Conservation (phyloP, 2,888 invertebrate species). For the Dascillus cervinus region DNA sequence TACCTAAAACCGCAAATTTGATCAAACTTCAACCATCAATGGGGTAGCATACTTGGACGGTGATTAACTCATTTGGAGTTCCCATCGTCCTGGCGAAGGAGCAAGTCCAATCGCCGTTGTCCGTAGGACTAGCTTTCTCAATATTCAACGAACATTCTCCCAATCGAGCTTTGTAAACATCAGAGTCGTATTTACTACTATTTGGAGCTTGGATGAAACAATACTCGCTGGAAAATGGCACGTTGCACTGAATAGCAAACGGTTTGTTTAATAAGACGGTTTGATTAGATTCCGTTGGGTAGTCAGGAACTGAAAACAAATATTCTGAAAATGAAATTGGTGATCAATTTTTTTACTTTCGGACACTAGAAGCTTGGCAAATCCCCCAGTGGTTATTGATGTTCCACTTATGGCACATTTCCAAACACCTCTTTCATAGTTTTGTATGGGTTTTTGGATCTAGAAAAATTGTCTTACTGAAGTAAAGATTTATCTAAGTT, state of each 20-base stretch:
- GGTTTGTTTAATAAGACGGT: conserved; percentile 7
- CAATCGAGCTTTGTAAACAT: conserved; percentile 5
- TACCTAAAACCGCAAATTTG: too few species aligned
- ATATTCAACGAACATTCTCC: conserved; percentile 12
- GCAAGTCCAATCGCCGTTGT: conserved; percentile 19
- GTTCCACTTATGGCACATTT: too few species aligned
- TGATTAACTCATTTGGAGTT: conserved; percentile 11
- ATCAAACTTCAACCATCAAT: too few species aligned
- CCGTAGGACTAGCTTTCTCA: conserved; percentile 2
- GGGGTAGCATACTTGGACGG: conserved; percentile 15
- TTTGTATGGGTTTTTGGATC: too few species aligned
- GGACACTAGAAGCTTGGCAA: too few species aligned
- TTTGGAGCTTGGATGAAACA: conserved; percentile 17
- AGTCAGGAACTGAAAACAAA: conserved; percentile 7
- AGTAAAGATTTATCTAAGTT: too few species aligned
- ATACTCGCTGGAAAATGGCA: conserved; percentile 14
- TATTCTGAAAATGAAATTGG: too few species aligned
- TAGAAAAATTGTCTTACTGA: too few species aligned
- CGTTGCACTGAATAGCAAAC: conserved; percentile 13
- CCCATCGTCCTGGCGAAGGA: conserved; percentile 14
- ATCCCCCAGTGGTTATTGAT: too few species aligned
- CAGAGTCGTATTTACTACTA: conserved; percentile 11
- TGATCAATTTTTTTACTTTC: too few species aligned
- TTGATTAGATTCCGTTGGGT: conserved; percentile 6
- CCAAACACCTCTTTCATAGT: too few species aligned